Conservation (phyloP, 2,888 invertebrate species). For the Furcula furcula region DNA sequence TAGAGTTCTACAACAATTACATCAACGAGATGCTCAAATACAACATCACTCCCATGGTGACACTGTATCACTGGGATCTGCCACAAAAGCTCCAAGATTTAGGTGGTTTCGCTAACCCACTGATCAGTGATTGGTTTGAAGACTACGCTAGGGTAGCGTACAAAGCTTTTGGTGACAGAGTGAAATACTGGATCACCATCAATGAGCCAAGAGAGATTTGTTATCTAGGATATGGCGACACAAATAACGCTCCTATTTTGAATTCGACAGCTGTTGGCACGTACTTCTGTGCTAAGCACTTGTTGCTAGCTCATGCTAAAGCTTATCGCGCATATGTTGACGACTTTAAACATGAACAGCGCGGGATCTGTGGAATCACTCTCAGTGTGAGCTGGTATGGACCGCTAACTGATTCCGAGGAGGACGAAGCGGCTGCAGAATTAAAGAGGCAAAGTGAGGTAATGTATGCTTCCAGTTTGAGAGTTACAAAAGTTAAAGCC, state of each 20-base stretch:
- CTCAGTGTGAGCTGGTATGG: conserved; percentile 37
- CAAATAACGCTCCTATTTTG: conserved; percentile 45
- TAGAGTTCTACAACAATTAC: no score
- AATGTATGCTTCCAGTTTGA: no score
- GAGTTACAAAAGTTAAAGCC: no score
- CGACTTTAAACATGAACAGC: conserved; percentile 40
- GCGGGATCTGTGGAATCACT: conserved; percentile 39
- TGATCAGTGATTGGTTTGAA: no score
- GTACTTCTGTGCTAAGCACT: conserved; percentile 69
- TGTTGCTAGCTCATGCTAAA: conserved; percentile 77
- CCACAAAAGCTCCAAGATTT: no score
- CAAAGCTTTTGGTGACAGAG: conserved; percentile 66
- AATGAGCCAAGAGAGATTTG: conserved; percentile 75
- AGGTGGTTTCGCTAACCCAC: no score
- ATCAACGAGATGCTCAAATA: no score
- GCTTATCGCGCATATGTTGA: conserved; percentile 57
- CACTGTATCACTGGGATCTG: no score
- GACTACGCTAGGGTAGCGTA: no score
- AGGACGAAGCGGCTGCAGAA: no score
- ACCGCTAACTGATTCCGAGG: conserved; percentile 45
- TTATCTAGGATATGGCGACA: conserved; percentile 63
- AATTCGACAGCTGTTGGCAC: conserved; percentile 62
- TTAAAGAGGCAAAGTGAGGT: conserved; percentile 31
- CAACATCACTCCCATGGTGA: no score
- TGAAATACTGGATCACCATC: no score